phyloP scores from a whole-genome alignment of 1,140 invertebrate genomes.

The Drepana arcuata region DNA sequence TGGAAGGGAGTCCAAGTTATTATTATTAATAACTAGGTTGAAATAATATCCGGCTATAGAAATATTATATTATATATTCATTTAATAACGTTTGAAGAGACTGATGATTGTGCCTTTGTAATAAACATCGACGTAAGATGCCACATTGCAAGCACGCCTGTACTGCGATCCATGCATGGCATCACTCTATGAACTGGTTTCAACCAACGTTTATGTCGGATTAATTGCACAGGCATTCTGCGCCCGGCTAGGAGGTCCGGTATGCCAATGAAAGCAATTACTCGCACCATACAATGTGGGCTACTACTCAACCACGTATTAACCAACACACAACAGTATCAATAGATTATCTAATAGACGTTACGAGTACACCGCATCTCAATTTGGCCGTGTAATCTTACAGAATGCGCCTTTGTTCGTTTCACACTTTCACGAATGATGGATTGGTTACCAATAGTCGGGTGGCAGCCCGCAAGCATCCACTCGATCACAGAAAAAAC shows the following conservation, averaged over 20 bases:
- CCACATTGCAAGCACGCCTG: constrained; percentile 5
- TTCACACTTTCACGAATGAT: constrained; percentile 50
- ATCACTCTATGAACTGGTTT: constrained; percentile 34
- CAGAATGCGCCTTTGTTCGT: constrained; percentile 38
- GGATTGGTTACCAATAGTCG: constrained; percentile 50
- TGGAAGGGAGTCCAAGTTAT: too few relatives aligned
- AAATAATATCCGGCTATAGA: too few relatives aligned
- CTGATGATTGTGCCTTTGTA: too few relatives aligned
- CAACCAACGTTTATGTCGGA: constrained; percentile 44
- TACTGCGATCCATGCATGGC: constrained; percentile 5
- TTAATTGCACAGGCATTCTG: constrained; percentile 60
- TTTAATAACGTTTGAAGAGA: too few relatives aligned
- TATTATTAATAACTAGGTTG: too few relatives aligned
- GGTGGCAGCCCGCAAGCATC: constrained; percentile 49
- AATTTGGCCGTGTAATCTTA: constrained; percentile 21
- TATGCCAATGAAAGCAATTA: constrained; percentile 66
- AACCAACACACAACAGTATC: constrained; percentile 31
- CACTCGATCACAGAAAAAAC: constrained; percentile 32
- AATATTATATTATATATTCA: too few relatives aligned
- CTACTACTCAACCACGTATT: constrained; percentile 23
- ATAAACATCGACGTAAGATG: too few relatives aligned
- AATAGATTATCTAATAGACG: constrained; percentile 27
- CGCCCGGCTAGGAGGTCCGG: constrained; percentile 31
- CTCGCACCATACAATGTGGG: constrained; percentile 36
- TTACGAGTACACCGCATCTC: constrained; percentile 10